A percentile compares a stretch with the other conserved stretches of the same genome.
Conservation (phyloP, 2,113 vertebrate species). For the Cyrtonyx montezumae region DNA sequence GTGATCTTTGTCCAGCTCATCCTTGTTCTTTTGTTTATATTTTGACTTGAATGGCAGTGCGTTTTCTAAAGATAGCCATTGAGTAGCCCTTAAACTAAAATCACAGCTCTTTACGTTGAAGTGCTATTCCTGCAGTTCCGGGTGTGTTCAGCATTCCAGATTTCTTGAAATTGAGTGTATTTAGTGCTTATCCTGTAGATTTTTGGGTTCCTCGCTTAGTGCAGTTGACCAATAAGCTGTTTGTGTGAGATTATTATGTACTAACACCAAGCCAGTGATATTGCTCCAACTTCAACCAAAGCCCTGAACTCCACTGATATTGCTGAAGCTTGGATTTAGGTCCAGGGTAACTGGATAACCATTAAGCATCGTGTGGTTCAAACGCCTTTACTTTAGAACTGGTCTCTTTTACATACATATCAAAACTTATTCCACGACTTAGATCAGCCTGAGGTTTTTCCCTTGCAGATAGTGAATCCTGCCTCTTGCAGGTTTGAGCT, state of each 20-base stretch:
- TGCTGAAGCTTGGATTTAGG: not conserved
- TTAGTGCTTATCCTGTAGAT: not conserved
- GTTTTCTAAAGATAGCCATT: not conserved
- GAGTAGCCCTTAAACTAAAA: not conserved
- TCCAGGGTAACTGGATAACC: not conserved
- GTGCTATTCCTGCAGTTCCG: not conserved
- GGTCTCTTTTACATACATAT: not conserved
- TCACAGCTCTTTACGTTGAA: not conserved
- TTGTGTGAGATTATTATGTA: not conserved
- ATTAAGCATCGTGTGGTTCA: not conserved
- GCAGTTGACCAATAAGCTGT: not conserved
- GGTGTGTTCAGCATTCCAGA: not conserved
- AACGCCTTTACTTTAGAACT: not conserved
- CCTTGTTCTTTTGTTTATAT: not conserved
- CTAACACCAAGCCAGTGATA: not conserved
- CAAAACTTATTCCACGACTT: conserved; percentile 15
- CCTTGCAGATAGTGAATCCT: not conserved
- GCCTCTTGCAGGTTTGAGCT: not conserved
- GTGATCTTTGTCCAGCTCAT: not conserved
- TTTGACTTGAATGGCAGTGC: not conserved
- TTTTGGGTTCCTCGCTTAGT: not conserved
- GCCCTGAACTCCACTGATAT: not conserved
- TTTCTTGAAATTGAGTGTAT: not conserved
- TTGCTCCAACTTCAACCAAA: not conserved
- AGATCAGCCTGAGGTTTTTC: conserved; percentile 35